Conservation (phyloP, 2,888 invertebrate species). For the Dorcus parallelipipedus region DNA sequence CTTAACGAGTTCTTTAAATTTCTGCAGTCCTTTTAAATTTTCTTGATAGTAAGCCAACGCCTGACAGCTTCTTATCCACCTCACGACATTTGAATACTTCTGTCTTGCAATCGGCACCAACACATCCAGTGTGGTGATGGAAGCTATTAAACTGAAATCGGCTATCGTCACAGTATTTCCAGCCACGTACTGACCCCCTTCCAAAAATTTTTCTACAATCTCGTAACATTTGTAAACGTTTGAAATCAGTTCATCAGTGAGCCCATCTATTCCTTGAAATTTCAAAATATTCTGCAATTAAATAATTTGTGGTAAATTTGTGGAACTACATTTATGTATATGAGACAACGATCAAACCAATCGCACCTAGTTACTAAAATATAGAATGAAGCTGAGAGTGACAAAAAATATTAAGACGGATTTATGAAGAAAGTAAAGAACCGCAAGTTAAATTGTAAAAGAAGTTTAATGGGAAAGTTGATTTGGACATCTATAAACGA, state of each 20-base stretch:
- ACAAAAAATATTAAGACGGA: too few relatives aligned
- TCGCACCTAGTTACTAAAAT: too few relatives aligned
- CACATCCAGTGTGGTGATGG: constrained; percentile 36
- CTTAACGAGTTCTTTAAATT: constrained; percentile 8
- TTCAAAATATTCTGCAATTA: too few relatives aligned
- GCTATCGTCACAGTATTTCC: constrained; percentile 55
- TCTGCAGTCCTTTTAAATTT: constrained; percentile 15
- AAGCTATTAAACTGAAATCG: constrained; percentile 50
- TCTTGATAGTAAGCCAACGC: constrained; percentile 31
- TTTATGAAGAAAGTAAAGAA: too few relatives aligned
- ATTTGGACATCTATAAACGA: too few relatives aligned
- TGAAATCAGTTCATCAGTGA: constrained; percentile 9
- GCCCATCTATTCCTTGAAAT: too few relatives aligned
- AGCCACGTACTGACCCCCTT: constrained; percentile 51
- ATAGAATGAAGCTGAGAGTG: too few relatives aligned
- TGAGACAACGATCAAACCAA: too few relatives aligned
- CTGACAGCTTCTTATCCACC: constrained; percentile 38
- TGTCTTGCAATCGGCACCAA: constrained; percentile 35
- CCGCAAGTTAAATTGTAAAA: too few relatives aligned
- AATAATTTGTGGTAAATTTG: too few relatives aligned
- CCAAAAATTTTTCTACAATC: constrained; percentile 51
- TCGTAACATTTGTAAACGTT: constrained; percentile 44
- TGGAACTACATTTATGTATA: too few relatives aligned
- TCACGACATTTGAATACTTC: constrained; percentile 31
- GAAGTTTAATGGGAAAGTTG: too few relatives aligned